These are phyloP conservation scores for Batillaria attramentaria DNA, from an alignment of 1,140 invertebrate genomes.

Conservation along the genomic window DNA sequence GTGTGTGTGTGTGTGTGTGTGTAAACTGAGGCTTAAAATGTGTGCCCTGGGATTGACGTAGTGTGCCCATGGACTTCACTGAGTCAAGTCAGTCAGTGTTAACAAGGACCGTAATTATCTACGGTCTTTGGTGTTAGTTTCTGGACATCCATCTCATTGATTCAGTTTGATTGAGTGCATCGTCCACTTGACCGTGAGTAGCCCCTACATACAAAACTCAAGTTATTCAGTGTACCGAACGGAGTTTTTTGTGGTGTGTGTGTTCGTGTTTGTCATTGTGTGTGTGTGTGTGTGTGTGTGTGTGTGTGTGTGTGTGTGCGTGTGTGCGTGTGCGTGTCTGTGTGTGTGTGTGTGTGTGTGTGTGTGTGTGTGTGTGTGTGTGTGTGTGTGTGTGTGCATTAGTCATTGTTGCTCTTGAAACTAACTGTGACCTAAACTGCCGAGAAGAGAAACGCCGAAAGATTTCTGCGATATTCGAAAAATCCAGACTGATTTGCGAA, in stretches of 20 bases:
- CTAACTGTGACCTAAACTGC: too few relatives aligned
- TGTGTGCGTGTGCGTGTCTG: constrained; percentile 31
- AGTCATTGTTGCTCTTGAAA: neutral
- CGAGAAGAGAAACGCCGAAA: too few relatives aligned
- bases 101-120: too few relatives aligned
- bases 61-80: neutral
- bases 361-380: constrained; percentile 37
- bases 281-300: neutral
- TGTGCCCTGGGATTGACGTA: constrained; percentile 27
- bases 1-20: constrained; percentile 5
- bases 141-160: too few relatives aligned
- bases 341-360: constrained; percentile 40
- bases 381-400: constrained; percentile 18
- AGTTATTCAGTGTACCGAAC: neutral
- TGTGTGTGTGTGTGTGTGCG: neutral
- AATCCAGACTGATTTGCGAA: too few relatives aligned
- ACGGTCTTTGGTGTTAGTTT: too few relatives aligned
- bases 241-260: neutral
- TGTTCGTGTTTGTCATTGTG: neutral
- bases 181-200: too few relatives aligned
- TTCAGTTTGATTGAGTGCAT: too few relatives aligned
- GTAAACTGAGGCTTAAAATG: neutral
- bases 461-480: too few relatives aligned
- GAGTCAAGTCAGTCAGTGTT: neutral
- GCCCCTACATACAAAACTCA: neutral